Evolutionary conservation across 2,113 vertebrate genomes (phyloP).

Genomic region (Raja brachyura): DNA sequence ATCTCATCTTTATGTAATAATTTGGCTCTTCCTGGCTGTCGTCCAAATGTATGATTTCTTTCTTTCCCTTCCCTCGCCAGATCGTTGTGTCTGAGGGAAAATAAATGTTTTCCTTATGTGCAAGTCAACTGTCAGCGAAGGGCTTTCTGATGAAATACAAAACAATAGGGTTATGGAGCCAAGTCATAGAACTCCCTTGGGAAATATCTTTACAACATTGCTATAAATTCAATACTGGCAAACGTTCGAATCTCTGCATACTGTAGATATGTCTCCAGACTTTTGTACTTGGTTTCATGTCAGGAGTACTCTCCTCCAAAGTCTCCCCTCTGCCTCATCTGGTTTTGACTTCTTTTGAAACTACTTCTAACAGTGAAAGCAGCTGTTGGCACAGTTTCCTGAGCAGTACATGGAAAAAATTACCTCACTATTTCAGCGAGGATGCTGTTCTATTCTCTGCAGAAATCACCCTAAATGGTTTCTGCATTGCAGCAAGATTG

Average conservation of each 20-base stretch:
- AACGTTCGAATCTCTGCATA: slow-evolving; percentile 23
- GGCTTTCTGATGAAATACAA: slow-evolving; percentile 31
- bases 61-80: background rate
- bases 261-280: slow-evolving; percentile 24
- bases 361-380: slow-evolving; percentile 75
- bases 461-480: slow-evolving; percentile 35
- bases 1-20: background rate
- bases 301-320: slow-evolving; percentile 49
- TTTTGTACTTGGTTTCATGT: slow-evolving; percentile 55
- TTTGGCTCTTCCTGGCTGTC: background rate
- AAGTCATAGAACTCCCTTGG: slow-evolving; percentile 29
- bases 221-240: slow-evolving; percentile 35
- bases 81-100: slow-evolving; percentile 17
- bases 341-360: slow-evolving; percentile 65
- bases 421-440: slow-evolving; percentile 60
- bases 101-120: slow-evolving; percentile 34
- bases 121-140: slow-evolving; percentile 10
- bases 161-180: slow-evolving; percentile 23
- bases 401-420: slow-evolving; percentile 67
- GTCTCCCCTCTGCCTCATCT: slow-evolving; percentile 66
- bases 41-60: background rate
- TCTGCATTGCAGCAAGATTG: background rate
- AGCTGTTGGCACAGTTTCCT: slow-evolving; percentile 77
- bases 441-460: slow-evolving; percentile 45
- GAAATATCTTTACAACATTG: slow-evolving; percentile 37